phyloP scores from a whole-genome alignment of 2,888 invertebrate species.

The Ophonus ardosiacus region DNA sequence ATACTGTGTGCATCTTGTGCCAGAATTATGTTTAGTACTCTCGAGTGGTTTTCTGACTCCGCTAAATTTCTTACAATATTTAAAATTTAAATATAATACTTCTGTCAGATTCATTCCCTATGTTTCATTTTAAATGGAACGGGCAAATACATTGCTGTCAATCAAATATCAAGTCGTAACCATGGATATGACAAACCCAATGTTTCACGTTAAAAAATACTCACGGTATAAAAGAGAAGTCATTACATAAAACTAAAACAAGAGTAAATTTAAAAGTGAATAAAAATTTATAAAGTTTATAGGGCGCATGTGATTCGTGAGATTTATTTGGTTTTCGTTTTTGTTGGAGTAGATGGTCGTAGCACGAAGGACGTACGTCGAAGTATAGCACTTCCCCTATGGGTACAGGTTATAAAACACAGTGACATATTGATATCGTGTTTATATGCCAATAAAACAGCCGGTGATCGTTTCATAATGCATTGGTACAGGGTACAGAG shows the following conservation, averaged over 20 bases:
- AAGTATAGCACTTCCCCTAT: neutral
- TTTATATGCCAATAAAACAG: conserved; percentile 76
- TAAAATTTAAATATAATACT: no score
- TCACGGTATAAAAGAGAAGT: no score
- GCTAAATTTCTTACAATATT: no score
- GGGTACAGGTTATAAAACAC: conserved; percentile 66
- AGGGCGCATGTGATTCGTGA: neutral
- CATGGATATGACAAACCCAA: no score
- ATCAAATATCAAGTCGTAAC: no score
- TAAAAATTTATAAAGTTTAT: neutral
- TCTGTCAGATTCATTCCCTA: no score
- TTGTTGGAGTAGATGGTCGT: neutral
- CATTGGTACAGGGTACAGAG: conserved; percentile 67
- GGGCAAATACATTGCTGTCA: no score
- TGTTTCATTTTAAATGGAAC: no score
- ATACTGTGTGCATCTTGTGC: no score
- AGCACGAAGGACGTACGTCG: neutral
- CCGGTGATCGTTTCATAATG: conserved; percentile 76
- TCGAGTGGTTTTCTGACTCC: no score
- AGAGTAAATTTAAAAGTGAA: neutral
- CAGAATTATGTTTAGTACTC: no score
- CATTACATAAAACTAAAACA: neutral
- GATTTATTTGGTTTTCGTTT: neutral
- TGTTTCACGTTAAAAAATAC: no score
- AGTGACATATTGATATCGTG: conserved; percentile 75